Conservation (phyloP, 2,888 invertebrate species). For the Chloroclysta siterata region DNA sequence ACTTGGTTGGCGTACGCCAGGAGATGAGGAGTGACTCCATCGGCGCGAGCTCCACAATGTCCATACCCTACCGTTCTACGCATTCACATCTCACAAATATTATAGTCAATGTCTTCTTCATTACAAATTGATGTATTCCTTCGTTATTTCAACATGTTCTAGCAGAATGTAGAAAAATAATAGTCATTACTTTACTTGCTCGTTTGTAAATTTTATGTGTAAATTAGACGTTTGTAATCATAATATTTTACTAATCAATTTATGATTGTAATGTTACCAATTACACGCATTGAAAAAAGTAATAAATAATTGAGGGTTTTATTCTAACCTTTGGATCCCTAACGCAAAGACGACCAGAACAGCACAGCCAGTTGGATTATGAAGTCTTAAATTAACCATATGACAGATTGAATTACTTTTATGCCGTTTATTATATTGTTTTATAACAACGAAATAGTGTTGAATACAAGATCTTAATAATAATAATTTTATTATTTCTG, state of each 20-base stretch:
- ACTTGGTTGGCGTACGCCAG: slow-evolving; percentile 94
- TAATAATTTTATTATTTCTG: no score
- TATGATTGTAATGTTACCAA: slow-evolving; percentile 69
- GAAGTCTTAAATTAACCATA: no score
- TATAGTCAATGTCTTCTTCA: slow-evolving; percentile 37
- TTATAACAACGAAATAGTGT: no score
- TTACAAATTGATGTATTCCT: slow-evolving; percentile 38
- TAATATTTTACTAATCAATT: slow-evolving; percentile 41
- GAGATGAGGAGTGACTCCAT: slow-evolving; percentile 91
- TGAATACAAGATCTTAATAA: no score
- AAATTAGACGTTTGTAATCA: slow-evolving; percentile 28
- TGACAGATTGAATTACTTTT: no score
- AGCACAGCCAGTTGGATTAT: no score
- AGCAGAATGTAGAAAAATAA: slow-evolving; percentile 13
- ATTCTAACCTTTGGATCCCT: slow-evolving; percentile 42
- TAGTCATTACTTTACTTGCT: slow-evolving; percentile 15
- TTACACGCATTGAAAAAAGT: slow-evolving; percentile 81
- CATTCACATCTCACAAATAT: slow-evolving; percentile 79
- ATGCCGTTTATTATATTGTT: no score
- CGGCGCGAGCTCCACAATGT: slow-evolving; percentile 58
- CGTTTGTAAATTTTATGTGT: slow-evolving; percentile 28
- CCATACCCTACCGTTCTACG: slow-evolving; percentile 60
- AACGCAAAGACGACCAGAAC: no score
- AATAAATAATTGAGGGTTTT: slow-evolving; percentile 66
- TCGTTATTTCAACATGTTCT: slow-evolving; percentile 13